Percentiles rank a stretch among this genome's conserved stretches.
These are phyloP conservation scores for Iselma pallidipennis DNA, from an alignment of 2,888 invertebrate species.

Conservation along the genomic window DNA sequence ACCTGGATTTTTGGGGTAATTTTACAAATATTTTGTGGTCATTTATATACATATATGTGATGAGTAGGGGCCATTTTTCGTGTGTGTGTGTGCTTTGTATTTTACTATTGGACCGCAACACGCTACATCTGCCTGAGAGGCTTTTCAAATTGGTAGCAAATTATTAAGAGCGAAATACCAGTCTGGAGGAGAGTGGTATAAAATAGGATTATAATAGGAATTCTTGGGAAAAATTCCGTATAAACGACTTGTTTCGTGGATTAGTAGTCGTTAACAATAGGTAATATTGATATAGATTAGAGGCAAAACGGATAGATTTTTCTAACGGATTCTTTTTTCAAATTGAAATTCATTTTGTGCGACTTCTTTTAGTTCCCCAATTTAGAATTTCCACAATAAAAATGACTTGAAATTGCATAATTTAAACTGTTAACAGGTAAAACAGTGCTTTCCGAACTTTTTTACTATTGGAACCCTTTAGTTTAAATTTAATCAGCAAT, in stretches of 20 bases:
- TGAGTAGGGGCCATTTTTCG: conserved; percentile 6
- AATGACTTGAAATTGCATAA: too few species aligned
- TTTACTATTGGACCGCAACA: conserved; percentile 16
- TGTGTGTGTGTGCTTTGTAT: conserved; percentile 24
- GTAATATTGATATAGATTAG: too few species aligned
- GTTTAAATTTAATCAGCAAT: too few species aligned
- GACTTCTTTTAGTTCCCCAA: too few species aligned
- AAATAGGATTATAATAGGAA: not conserved
- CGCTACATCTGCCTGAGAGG: conserved; percentile 10
- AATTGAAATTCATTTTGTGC: too few species aligned
- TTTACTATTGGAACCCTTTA: too few species aligned
- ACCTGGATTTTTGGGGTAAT: conserved; percentile 35
- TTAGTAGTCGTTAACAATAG: not conserved
- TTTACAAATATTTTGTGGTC: conserved; percentile 39
- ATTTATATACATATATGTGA: conserved; percentile 29
- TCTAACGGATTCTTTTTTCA: too few species aligned
- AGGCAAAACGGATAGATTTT: too few species aligned
- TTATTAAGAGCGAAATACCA: not conserved
- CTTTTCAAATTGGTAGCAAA: not conserved
- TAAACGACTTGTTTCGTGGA: not conserved
- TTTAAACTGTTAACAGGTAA: too few species aligned
- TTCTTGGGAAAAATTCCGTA: not conserved
- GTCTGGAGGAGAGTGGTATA: not conserved
- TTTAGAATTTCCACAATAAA: too few species aligned
- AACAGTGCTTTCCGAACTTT: too few species aligned